phyloP scores from a whole-genome alignment of 2,888 invertebrate species.

The Dromius quadrimaculatus region DNA sequence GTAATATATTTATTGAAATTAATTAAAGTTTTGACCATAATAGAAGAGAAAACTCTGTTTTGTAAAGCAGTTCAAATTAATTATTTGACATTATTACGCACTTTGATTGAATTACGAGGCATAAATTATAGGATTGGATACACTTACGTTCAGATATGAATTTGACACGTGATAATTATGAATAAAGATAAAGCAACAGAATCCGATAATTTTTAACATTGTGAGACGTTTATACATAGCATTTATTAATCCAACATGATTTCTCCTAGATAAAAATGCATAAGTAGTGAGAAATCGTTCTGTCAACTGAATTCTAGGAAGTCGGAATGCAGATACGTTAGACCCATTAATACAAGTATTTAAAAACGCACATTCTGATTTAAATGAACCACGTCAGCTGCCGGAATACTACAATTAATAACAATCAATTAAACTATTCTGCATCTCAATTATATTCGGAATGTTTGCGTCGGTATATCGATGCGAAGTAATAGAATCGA shows the following conservation, averaged over 20 bases:
- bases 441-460: constrained; percentile 3
- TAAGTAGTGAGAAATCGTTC: background rate
- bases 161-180: no score
- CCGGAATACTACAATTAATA: constrained; percentile 15
- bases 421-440: constrained; percentile 4
- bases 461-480: background rate
- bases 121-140: constrained; percentile 14
- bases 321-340: background rate
- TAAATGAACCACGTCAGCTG: background rate
- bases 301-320: constrained; percentile 8
- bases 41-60: constrained; percentile 26
- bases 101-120: constrained; percentile 1
- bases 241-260: background rate
- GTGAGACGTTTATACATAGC: no score
- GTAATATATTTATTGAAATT: constrained; percentile 24
- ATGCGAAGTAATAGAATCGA: background rate
- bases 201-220: no score
- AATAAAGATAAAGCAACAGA: no score
- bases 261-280: background rate
- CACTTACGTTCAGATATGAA: background rate
- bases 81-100: constrained; percentile 22
- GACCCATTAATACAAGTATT: background rate
- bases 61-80: constrained; percentile 28
- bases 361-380: background rate
- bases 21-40: constrained; percentile 36